Evolutionary conservation across 53 echinoderm and acorn worm genomes (phyloP).

Genomic region (Antedon mediterranea): DNA sequence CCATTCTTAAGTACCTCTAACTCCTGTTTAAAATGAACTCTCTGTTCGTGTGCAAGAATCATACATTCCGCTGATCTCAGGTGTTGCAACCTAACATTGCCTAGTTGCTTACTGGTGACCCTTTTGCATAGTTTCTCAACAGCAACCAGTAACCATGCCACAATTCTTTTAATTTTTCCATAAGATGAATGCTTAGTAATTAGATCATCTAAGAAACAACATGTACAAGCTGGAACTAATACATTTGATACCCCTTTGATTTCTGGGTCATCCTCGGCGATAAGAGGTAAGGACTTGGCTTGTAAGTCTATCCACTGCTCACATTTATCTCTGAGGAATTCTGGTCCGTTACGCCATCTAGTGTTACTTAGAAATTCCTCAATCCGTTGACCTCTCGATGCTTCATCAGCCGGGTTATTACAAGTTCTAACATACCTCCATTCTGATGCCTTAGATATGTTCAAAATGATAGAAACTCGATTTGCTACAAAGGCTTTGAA

Average conservation of each 20-base stretch:
- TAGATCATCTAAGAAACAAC: neutral
- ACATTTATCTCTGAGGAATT: conserved; percentile 2
- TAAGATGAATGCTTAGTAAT: neutral
- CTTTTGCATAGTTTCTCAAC: neutral
- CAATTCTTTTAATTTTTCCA: neutral
- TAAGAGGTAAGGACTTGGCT: neutral
- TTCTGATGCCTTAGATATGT: conserved; percentile 2
- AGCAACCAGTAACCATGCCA: neutral
- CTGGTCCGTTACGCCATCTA: conserved; percentile 20
- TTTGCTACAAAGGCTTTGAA: conserved; percentile 14
- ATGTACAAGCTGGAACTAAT: neutral
- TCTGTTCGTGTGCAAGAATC: conserved; percentile 9
- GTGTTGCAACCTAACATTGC: neutral
- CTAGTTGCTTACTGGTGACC: neutral
- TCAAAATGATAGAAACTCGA: conserved; percentile 4
- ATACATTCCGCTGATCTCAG: neutral
- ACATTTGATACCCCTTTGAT: neutral
- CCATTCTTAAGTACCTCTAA: neutral
- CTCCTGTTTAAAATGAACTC: neutral
- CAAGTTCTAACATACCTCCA: conserved; percentile 18
- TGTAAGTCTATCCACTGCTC: neutral
- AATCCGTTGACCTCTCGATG: conserved; percentile 18
- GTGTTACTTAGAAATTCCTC: neutral
- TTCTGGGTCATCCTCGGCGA: neutral
- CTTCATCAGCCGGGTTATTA: conserved; percentile 25